These are phyloP conservation scores for Macaca nemestrina DNA, from an alignment of 2,113 vertebrate species.

Conservation along the genomic window DNA sequence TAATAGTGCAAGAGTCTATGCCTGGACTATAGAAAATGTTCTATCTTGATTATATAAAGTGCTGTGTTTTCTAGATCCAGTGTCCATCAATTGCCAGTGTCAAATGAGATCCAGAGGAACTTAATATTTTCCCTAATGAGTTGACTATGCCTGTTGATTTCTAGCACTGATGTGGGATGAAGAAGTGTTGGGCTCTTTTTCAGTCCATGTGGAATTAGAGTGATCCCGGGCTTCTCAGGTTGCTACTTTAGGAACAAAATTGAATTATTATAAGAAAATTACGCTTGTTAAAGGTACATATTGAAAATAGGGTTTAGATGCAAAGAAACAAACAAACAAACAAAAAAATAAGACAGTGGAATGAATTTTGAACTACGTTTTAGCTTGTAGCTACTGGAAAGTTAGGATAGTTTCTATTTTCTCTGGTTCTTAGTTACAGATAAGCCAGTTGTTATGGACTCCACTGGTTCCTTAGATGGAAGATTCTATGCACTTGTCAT, in stretches of 20 bases:
- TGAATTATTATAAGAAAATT: not conserved
- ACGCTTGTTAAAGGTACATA: not conserved
- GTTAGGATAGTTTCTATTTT: not conserved
- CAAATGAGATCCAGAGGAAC: not conserved
- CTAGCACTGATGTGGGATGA: not conserved
- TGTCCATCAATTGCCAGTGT: not conserved
- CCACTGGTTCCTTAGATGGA: not conserved
- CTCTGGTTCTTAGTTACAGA: not conserved
- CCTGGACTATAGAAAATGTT: not conserved
- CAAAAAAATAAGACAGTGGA: not conserved
- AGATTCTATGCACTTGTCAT: not conserved
- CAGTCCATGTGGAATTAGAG: not conserved
- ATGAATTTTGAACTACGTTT: not conserved
- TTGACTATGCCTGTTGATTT: not conserved
- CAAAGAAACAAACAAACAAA: not conserved
- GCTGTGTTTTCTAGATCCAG: not conserved
- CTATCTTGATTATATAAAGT: not conserved
- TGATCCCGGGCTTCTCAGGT: not conserved
- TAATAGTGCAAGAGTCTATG: not conserved
- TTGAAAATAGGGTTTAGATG: not conserved
- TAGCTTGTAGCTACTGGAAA: not conserved
- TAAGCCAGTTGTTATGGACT: not conserved
- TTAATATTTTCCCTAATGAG: not conserved
- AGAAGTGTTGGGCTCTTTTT: not conserved
- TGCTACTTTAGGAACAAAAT: not conserved